These are phyloP conservation scores for Pseudomugil gertrudae DNA, from an alignment of 2,797 vertebrate species.

Conservation along the genomic window DNA sequence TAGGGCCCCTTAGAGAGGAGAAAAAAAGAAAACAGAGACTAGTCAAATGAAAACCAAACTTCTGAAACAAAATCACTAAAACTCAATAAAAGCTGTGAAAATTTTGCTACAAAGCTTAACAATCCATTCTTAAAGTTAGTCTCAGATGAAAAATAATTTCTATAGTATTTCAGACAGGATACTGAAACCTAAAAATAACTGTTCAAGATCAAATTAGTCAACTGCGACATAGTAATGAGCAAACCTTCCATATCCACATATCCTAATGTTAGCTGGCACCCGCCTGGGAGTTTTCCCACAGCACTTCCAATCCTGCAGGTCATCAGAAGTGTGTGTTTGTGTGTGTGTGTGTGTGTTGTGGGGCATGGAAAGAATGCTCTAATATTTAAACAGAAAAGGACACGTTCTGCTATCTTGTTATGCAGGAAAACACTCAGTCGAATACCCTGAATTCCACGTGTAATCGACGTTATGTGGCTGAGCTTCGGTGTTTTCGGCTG, in stretches of 20 bases:
- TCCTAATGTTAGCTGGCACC: slow-evolving; percentile 60
- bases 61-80: slow-evolving; percentile 27
- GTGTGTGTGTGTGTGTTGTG: no score
- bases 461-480: slow-evolving; percentile 85
- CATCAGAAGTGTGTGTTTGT: slow-evolving; percentile 44
- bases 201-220: slow-evolving; percentile 30
- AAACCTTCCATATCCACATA: slow-evolving; percentile 55
- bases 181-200: neutral
- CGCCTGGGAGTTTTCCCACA: slow-evolving; percentile 77
- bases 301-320: slow-evolving; percentile 68
- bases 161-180: neutral
- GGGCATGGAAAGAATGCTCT: slow-evolving; percentile 80
- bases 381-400: slow-evolving; percentile 83
- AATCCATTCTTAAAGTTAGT: neutral
- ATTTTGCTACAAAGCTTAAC: slow-evolving; percentile 5
- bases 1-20: slow-evolving; percentile 68
- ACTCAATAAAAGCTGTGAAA: slow-evolving; percentile 3
- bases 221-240: slow-evolving; percentile 19
- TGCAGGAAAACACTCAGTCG: slow-evolving; percentile 78
- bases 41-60: slow-evolving; percentile 11
- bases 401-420: slow-evolving; percentile 82
- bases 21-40: slow-evolving; percentile 12
- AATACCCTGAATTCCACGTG: slow-evolving; percentile 87
- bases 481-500: slow-evolving; percentile 65
- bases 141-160: slow-evolving; percentile 13